These are phyloP conservation scores for Scartelaos histophorus DNA, from an alignment of 2,113 vertebrate species.

Conservation along the genomic window DNA sequence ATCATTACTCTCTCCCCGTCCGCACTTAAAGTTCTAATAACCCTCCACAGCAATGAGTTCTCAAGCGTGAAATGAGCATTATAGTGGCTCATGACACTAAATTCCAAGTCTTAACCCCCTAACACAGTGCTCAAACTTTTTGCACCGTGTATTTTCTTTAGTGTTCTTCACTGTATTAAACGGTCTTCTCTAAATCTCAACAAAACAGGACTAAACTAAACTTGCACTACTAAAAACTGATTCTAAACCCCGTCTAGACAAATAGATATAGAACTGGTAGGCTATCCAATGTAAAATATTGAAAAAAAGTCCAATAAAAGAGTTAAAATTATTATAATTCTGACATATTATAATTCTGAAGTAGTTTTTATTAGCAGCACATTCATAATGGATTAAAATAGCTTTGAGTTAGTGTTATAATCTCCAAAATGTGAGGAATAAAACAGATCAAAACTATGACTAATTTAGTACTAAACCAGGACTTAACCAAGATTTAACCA, in stretches of 20 bases:
- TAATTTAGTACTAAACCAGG: background rate
- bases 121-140: background rate
- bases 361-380: too few relatives aligned
- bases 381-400: too few relatives aligned
- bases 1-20: conserved; percentile 40
- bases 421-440: too few relatives aligned
- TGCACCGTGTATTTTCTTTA: background rate
- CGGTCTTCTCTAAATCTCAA: background rate
- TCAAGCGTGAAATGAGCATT: conserved; percentile 52
- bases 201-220: background rate
- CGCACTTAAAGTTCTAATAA: conserved; percentile 43
- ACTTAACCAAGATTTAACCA: background rate
- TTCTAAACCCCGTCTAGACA: too few relatives aligned
- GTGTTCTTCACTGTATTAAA: background rate
- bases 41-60: conserved; percentile 21
- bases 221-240: background rate
- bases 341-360: too few relatives aligned
- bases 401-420: too few relatives aligned
- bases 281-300: too few relatives aligned
- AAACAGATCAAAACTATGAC: too few relatives aligned
- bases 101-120: conserved; percentile 9
- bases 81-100: conserved; percentile 36
- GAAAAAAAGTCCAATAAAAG: too few relatives aligned
- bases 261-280: too few relatives aligned
- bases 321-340: too few relatives aligned